Conservation (phyloP, 2,888 invertebrate genomes). For the Trissolcus japonicus region DNA sequence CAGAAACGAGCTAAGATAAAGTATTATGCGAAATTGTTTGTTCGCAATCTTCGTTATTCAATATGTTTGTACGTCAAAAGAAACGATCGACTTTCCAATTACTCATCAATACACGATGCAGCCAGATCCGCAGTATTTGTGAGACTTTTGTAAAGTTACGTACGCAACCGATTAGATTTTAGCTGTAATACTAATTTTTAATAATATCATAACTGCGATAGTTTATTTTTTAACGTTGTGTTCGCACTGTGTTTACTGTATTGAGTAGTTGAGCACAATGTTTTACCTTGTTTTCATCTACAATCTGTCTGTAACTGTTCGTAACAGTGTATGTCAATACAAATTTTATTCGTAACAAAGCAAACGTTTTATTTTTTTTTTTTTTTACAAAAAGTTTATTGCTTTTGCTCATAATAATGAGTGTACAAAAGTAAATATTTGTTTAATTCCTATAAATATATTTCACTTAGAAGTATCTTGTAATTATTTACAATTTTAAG, state of each 20-base stretch:
- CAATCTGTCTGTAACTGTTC: conserved; percentile 27
- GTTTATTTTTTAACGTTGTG: conserved; percentile 32
- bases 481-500: too few relatives aligned
- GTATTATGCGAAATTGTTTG: conserved; percentile 8
- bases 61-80: conserved; percentile 2
- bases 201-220: conserved; percentile 23
- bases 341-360: conserved; percentile 31
- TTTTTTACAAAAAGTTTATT: too few relatives aligned
- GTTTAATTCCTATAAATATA: too few relatives aligned
- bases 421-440: too few relatives aligned
- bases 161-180: conserved; percentile 5
- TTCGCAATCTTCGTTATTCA: conserved; percentile 6
- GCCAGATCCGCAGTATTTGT: conserved; percentile 35
- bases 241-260: conserved; percentile 40
- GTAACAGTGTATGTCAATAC: conserved; percentile 43
- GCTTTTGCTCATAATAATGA: too few relatives aligned
- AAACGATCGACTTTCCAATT: conserved; percentile 31
- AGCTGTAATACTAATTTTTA: conserved; percentile 43
- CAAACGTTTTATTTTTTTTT: neutral
- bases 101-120: conserved; percentile 32
- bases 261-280: conserved; percentile 13
- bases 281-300: conserved; percentile 21
- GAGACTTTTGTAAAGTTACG: conserved; percentile 46
- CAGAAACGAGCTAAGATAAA: too few relatives aligned
- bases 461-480: too few relatives aligned